Base-by-base conservation (phyloP, 2,113 vertebrate species). In the Piaya cayana region DNA sequence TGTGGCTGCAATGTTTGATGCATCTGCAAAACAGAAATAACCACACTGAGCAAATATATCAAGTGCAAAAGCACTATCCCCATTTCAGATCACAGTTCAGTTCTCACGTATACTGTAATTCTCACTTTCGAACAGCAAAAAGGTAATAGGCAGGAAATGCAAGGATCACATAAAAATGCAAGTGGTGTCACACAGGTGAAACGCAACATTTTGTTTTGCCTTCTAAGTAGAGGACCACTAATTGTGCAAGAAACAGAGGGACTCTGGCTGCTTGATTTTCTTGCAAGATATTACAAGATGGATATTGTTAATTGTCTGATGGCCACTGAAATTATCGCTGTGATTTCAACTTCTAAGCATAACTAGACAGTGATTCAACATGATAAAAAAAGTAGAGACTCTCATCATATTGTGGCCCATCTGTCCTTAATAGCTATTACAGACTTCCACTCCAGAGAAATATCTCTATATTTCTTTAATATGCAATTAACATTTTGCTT, bases 1-100 rank as follows among this genome's bases (percentile, higher is more conserved):
- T 93, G 98, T 1, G 96, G 92, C 45, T 96, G 97, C 0, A 97
- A 88, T 45, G 96, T 94, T 50, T 97, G 98, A 92, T 83, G 92
- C 7, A 85, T 88, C 98, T 98, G 94, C 53, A 64, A 74, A 90
- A 55, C 29, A 94, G 83, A 92, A 94, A 91, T 10, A 93, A 93
- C 11, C 58, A 92, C 55, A 39, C 4, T 95, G 16, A 95, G 50
- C 15, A 80, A 21, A 50, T 5, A 32, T 2, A 15, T 20, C 72
- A 71, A 29, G 25, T 60, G 45, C 0, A 1, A 11, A 52, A 92
- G 45, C 68, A 67, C 36, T n/a, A 62, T 11, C 22, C 36, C 49
- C 60, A 23, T 49, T 74, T 25, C 56, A 88, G 76, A n/a, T 7
- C 29, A 52, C 55, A 67, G 19, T 3, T 36, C 55, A 67, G 22